These are phyloP conservation scores for Gymnopithys bicolor DNA, from an alignment of 2,797 vertebrate species.

Conservation along the genomic window DNA sequence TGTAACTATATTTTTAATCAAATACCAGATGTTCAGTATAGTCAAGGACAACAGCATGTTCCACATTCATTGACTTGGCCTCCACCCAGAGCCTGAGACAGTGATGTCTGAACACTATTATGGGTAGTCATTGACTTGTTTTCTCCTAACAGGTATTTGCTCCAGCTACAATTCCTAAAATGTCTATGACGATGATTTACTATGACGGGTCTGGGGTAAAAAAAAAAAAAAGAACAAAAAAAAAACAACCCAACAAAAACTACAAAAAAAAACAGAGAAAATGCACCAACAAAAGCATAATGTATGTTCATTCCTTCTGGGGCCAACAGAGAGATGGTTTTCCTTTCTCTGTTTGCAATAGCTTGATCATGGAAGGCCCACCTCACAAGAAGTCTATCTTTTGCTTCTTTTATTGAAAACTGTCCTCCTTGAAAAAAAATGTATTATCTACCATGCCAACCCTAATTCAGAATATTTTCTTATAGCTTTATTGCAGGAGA, in stretches of 20 bases:
- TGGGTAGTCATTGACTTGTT: not conserved
- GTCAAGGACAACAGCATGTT: not conserved
- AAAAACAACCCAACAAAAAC: too few species aligned
- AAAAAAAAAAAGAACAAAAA: too few species aligned
- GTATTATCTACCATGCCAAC: not conserved
- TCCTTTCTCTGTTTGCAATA: not conserved
- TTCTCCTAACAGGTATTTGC: not conserved
- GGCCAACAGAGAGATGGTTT: not conserved
- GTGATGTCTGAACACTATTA: fast-evolving
- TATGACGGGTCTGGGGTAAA: not conserved
- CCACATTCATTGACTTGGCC: not conserved
- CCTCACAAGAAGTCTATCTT: not conserved
- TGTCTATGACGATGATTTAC: not conserved
- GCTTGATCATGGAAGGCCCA: not conserved
- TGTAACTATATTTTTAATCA: constrained; percentile 12
- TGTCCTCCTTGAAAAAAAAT: not conserved
- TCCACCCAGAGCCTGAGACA: not conserved
- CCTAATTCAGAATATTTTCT: not conserved
- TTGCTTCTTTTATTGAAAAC: not conserved
- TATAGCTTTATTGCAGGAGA: not conserved
- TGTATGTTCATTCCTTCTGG: not conserved
- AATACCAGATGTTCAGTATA: not conserved
- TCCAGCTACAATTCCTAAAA: not conserved
- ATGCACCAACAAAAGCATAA: not conserved
- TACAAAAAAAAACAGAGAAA: too few species aligned